phyloP scores from a whole-genome alignment of 2,113 vertebrate genomes.

The Bolborhynchus lineola region DNA sequence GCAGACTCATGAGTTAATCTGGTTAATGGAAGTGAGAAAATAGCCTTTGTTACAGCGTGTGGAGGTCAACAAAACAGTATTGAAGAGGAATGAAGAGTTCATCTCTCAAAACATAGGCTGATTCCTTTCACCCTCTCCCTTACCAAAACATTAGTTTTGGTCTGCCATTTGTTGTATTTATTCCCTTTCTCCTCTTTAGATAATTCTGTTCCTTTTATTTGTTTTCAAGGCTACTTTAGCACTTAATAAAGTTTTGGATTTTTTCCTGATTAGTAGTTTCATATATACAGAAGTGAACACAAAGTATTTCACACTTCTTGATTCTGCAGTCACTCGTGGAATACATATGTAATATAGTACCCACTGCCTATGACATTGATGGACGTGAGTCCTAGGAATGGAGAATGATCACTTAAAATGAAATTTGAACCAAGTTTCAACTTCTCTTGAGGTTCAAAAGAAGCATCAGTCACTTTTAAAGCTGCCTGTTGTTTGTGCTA shows the following conservation, averaged over 20 bases:
- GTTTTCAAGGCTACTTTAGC: neutral
- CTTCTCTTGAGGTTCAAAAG: neutral
- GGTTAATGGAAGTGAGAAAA: neutral
- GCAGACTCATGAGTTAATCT: neutral
- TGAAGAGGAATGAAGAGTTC: neutral
- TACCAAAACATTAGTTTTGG: neutral
- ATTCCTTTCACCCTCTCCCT: neutral
- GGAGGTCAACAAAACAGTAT: neutral
- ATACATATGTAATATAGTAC: neutral
- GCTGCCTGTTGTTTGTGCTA: neutral
- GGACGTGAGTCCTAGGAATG: neutral
- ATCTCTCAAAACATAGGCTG: neutral
- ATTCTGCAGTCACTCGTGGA: neutral
- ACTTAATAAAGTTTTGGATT: neutral
- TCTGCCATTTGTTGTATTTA: neutral
- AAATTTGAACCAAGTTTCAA: neutral
- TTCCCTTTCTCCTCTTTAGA: neutral
- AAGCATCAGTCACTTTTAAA: neutral
- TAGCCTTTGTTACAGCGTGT: neutral
- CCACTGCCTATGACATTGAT: neutral
- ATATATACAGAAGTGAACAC: neutral
- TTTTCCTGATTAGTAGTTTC: neutral
- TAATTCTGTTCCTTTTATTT: neutral
- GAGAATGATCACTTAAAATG: neutral
- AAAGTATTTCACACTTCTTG: neutral